A percentile compares a stretch with the other conserved stretches of the same genome.
Conservation (phyloP, 64 coral and sea anemone species). For the Catalaphyllia jardinei region DNA sequence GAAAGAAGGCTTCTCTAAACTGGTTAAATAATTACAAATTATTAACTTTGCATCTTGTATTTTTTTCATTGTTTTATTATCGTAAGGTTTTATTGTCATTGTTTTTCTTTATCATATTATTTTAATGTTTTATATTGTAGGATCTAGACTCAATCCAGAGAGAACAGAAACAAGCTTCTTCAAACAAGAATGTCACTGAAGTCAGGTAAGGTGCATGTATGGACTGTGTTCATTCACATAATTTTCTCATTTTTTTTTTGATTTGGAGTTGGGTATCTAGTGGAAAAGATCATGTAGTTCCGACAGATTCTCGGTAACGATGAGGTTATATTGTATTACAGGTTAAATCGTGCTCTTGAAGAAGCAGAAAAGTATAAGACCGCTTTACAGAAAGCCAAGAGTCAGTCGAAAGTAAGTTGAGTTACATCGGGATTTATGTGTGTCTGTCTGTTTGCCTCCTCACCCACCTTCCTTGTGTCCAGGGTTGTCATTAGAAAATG, state of each 20-base stretch:
- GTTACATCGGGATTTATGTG: not conserved
- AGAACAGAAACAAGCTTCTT: conserved; percentile 89
- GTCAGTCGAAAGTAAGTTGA: conserved; percentile 70
- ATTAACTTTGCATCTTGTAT: no score
- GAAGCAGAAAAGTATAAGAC: conserved; percentile 92
- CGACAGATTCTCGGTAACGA: not conserved
- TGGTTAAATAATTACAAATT: no score
- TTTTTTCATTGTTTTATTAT: no score
- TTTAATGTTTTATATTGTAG: conserved; percentile 31
- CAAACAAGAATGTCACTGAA: conserved; percentile 92
- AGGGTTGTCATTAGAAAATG: no score
- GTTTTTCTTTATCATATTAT: not conserved
- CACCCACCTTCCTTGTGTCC: not conserved
- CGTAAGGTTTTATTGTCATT: no score
- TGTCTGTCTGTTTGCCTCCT: not conserved
- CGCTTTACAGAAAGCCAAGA: conserved; percentile 88
- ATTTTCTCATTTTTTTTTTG: not conserved
- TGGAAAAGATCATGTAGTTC: not conserved
- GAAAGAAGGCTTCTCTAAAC: no score
- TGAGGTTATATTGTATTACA: conserved; percentile 9
- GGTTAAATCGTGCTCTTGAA: conserved; percentile 93
- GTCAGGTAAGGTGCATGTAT: conserved; percentile 61
- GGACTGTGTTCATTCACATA: not conserved
- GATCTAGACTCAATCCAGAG: conserved; percentile 88
- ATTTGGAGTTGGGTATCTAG: not conserved